These are phyloP conservation scores for Brachionus sp. DNA, from an alignment of 1,140 invertebrate species.

Conservation along the genomic window DNA sequence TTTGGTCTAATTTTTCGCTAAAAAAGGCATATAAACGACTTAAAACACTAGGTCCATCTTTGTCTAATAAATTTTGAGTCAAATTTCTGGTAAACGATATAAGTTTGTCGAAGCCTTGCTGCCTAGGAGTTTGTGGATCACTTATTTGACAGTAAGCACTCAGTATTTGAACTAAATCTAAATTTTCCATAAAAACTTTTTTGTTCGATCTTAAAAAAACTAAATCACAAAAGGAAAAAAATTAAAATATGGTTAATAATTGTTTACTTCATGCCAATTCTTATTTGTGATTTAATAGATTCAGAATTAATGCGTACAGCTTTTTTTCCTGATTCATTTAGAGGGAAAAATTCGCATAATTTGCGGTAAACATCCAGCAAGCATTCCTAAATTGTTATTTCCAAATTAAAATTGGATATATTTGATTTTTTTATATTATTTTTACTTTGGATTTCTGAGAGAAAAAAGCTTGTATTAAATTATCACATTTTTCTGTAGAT, in stretches of 20 bases:
- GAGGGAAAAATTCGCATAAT: slow-evolving; percentile 7
- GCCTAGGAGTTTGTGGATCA: neutral
- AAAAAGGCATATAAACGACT: slow-evolving; percentile 22
- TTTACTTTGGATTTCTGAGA: neutral
- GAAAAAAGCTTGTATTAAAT: neutral
- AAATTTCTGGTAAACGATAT: neutral
- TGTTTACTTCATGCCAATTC: slow-evolving; percentile 39
- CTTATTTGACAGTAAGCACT: slow-evolving; percentile 22
- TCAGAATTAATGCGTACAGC: slow-evolving; percentile 20
- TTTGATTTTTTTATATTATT: neutral
- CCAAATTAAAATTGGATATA: neutral
- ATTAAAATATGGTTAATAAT: neutral
- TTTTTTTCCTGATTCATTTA: slow-evolving; percentile 27
- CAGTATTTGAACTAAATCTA: slow-evolving; percentile 5
- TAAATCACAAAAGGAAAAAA: neutral
- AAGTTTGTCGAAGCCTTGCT: slow-evolving; percentile 28
- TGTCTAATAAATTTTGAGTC: slow-evolving; percentile 11
- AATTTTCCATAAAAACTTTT: slow-evolving; percentile 16
- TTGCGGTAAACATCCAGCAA: slow-evolving; percentile 29
- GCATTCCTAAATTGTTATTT: neutral
- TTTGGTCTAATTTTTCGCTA: neutral
- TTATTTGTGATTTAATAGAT: neutral
- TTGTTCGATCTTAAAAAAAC: slow-evolving; percentile 8
- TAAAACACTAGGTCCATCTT: slow-evolving; percentile 39
- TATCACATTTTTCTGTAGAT: neutral